Evolutionary conservation across 2,113 vertebrate species (phyloP).

Genomic region (Hydropotes inermis): DNA sequence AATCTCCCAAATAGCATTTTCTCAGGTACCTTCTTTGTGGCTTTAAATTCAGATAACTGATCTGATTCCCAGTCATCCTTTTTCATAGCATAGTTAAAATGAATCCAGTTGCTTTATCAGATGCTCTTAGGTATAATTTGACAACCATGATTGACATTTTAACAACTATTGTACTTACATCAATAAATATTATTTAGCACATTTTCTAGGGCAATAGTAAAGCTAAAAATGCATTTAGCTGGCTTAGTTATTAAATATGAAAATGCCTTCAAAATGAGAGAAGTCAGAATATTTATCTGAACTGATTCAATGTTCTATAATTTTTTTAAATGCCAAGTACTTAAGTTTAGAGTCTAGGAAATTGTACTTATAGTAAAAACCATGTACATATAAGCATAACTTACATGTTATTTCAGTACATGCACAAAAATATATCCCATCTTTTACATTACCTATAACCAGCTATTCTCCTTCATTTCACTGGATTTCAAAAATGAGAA

Average conservation of each 20-base stretch:
- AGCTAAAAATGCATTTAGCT: conserved; percentile 39
- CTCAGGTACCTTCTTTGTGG: not conserved
- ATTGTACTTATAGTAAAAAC: not conserved
- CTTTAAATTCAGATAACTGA: conserved; percentile 5
- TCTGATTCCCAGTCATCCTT: not conserved
- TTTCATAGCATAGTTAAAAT: conserved; percentile 39
- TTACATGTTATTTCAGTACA: not conserved
- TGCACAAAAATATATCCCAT: not conserved
- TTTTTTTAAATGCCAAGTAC: not conserved
- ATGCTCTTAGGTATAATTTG: conserved; percentile 49
- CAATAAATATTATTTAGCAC: conserved; percentile 23
- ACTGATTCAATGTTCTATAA: not conserved
- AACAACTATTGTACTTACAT: conserved; percentile 43
- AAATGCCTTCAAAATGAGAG: conserved; percentile 7
- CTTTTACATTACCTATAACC: not conserved
- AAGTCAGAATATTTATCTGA: conserved; percentile 4
- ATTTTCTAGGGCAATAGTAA: conserved; percentile 8
- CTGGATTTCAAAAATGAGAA: not conserved
- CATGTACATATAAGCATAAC: not conserved
- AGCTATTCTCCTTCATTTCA: not conserved
- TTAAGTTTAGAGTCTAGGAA: not conserved
- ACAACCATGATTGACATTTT: conserved; percentile 35
- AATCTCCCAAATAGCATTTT: conserved; percentile 2
- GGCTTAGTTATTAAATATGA: not conserved
- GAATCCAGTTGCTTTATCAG: not conserved